Evolutionary conservation across 92 coral and sea anemone genomes (phyloP), one percentile per base, ranked within the genome.

Genomic region (Phymanthus crucifer): DNA sequence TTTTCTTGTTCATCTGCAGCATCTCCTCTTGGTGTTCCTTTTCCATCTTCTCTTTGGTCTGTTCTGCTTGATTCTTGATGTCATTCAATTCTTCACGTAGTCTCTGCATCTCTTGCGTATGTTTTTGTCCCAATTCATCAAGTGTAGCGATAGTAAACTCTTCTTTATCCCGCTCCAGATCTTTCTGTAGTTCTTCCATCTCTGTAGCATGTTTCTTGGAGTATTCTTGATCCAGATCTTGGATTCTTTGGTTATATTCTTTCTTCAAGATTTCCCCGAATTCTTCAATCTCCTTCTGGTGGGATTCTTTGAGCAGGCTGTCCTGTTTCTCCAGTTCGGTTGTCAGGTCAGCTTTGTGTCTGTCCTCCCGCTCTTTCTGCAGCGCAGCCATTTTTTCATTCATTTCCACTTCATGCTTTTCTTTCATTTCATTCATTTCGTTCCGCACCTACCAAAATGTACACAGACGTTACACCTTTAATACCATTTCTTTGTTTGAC

Each of bases 51-150:
- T 80, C 71, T 64, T 93, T 80, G 32, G 93, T 87, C 13, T 88
- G 86, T 79, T 84, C 79, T 45, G 94, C 90, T 33, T 96, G 96
- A 29, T 86, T 89, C 68, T 87, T 70, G 40, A 90, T 46, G 21
- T 89, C 92, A 23, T 86, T 87, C 50, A 93, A 90, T 52, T 96
- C 98, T 38, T 77, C 83, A 70, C 88, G 88, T 64, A 96, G 56
- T 58, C 91, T 77, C 74, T 87, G 89, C 33, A 93, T 37, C 57
- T 93, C 95, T 19, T 83, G 90, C 2, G 90, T 89, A 65, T 96
- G 96, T 46, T 78, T 91, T 56, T 74, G 74, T 34, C 93, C 98
- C 40, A 96, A 77, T 58, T 90, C 97, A 50, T 93, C 96, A 29
- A 96, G 76, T n/a, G 92, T 83, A 11, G 93, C 88, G 23, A 84